These are phyloP conservation scores for Pelosia muscerda DNA, from an alignment of 2,888 invertebrate species.

Conservation along the genomic window DNA sequence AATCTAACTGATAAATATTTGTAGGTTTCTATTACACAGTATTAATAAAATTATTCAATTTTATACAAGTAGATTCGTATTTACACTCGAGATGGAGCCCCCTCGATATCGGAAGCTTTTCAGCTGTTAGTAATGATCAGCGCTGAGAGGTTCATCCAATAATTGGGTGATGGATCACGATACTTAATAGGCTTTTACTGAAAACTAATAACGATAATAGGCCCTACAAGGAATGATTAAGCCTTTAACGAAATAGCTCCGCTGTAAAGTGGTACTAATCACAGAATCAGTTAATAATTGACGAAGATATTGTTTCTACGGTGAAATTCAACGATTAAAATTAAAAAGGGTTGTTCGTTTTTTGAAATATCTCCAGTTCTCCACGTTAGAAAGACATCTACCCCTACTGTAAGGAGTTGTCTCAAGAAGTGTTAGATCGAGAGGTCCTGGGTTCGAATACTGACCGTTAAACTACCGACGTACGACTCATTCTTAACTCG, in stretches of 20 bases:
- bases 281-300: not conserved
- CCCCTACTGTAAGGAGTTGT: no score
- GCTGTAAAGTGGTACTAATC: not conserved
- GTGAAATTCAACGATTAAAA: not conserved
- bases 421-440: no score
- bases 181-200: slow-evolving; percentile 23
- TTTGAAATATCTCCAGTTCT: no score
- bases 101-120: not conserved
- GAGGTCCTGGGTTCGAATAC: no score
- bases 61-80: not conserved
- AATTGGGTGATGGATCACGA: slow-evolving; percentile 20
- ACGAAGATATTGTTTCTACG: not conserved
- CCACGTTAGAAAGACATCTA: no score
- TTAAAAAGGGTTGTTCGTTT: not conserved
- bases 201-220: slow-evolving; percentile 5
- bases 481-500: no score
- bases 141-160: not conserved
- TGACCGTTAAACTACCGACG: no score
- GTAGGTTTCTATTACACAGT: no score
- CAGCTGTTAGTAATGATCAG: not conserved
- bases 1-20: no score
- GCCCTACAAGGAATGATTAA: slow-evolving; percentile 6
- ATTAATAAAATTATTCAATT: not conserved
- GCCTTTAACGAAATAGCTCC: not conserved
- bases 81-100: not conserved